A percentile compares a stretch with the other conserved stretches of the same genome.
phyloP scores from a whole-genome alignment of 2,888 invertebrate species.

The Carpatolechia fugitivella region DNA sequence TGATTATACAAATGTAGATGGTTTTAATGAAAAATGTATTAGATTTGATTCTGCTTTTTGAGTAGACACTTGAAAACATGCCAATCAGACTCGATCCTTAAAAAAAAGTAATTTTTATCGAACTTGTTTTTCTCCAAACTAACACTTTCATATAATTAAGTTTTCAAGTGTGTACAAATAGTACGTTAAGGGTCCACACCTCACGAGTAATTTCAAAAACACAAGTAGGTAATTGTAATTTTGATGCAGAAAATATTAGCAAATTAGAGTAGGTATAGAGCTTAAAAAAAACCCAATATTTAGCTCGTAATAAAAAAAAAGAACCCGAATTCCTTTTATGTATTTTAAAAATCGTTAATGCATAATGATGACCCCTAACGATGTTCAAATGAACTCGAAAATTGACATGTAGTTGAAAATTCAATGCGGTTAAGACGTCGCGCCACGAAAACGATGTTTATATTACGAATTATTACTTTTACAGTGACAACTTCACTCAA shows the following conservation, averaged over 20 bases:
- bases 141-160: not conserved
- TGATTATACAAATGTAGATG: constrained; percentile 37
- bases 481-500: no score
- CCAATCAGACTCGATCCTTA: not conserved
- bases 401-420: not conserved
- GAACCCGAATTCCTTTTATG: no score
- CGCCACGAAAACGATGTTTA: no score
- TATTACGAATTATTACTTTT: no score
- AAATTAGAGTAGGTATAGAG: no score
- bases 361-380: not conserved
- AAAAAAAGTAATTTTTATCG: constrained; percentile 1
- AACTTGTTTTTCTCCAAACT: constrained; percentile 5
- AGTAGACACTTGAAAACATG: constrained; percentile 8
- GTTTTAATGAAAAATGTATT: not conserved
- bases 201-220: not conserved
- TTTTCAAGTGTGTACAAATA: not conserved
- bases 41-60: not conserved
- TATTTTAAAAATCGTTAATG: not conserved
- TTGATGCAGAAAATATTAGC: no score
- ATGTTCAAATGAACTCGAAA: not conserved
- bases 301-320: no score
- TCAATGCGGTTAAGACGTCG: not conserved
- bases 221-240: no score
- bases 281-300: no score
- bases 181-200: not conserved